A percentile compares a stretch with the other conserved stretches of the same genome.
Conservation (phyloP, 2,797 vertebrate species). For the Lagodon rhomboides region DNA sequence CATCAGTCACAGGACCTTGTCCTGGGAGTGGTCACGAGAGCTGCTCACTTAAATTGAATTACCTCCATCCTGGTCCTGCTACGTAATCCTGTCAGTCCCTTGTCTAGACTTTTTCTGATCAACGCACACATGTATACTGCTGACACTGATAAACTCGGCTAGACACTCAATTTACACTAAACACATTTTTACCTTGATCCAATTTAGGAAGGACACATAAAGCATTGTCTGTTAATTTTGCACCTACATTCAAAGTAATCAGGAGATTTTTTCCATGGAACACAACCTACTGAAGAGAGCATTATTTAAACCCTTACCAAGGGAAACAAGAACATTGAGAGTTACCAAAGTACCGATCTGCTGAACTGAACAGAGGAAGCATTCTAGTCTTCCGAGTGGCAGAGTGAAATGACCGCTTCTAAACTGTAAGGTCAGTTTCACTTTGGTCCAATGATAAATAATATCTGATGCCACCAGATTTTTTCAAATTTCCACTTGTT, state of each 20-base stretch:
- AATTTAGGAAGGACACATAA: background rate
- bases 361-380: background rate
- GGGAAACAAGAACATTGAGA: background rate
- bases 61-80: slow-evolving; percentile 56
- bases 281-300: background rate
- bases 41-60: slow-evolving; percentile 62
- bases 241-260: background rate
- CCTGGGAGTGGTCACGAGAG: slow-evolving; percentile 54
- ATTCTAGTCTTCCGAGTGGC: background rate
- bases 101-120: slow-evolving; percentile 35
- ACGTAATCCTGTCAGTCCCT: slow-evolving; percentile 60
- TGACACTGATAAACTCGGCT: background rate
- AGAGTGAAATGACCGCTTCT: background rate
- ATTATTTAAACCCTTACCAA: background rate
- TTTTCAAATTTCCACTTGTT: background rate
- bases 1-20: slow-evolving; percentile 56
- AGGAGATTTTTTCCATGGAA: background rate
- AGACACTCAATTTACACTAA: slow-evolving; percentile 3
- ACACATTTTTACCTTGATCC: background rate
- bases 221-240: background rate
- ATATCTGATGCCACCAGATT: background rate
- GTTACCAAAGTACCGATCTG: background rate
- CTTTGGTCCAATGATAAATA: background rate
- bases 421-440: background rate
- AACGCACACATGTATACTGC: slow-evolving; percentile 10